These are phyloP conservation scores for Leptinotarsa tumamoca DNA, from an alignment of 2,888 invertebrate species.

Conservation along the genomic window DNA sequence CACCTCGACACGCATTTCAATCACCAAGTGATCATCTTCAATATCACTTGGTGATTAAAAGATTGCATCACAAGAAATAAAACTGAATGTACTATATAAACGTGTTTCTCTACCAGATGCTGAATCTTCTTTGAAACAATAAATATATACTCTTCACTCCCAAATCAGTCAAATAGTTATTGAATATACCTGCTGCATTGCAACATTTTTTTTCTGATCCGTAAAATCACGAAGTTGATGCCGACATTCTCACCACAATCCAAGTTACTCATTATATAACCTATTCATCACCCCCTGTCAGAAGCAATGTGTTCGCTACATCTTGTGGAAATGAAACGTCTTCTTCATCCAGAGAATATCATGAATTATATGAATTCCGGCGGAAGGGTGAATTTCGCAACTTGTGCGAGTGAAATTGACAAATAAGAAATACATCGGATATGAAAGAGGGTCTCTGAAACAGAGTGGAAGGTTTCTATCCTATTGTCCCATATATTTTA, in stretches of 20 bases:
- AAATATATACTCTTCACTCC: too few species aligned
- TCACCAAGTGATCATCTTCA: too few species aligned
- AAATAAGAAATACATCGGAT: background rate
- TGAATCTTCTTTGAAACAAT: too few species aligned
- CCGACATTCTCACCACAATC: background rate
- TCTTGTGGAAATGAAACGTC: slow-evolving; percentile 15
- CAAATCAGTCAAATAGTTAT: too few species aligned
- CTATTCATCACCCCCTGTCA: slow-evolving; percentile 12
- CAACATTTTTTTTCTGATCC: too few species aligned
- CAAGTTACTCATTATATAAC: slow-evolving; percentile 3
- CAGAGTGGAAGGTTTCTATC: background rate
- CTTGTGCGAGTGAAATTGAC: background rate
- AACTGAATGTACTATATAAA: too few species aligned
- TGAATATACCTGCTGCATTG: too few species aligned
- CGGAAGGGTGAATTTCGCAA: background rate
- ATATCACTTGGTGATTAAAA: too few species aligned
- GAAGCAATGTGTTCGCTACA: slow-evolving; percentile 15
- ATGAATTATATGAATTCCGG: slow-evolving; percentile 4
- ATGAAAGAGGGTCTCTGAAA: background rate
- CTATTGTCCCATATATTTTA: background rate
- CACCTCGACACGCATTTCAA: too few species aligned
- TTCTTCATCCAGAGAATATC: slow-evolving; percentile 6
- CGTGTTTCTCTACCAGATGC: too few species aligned
- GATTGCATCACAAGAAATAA: too few species aligned
- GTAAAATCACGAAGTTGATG: background rate